These are phyloP conservation scores for Diorhabda carinulata DNA, from an alignment of 1,140 invertebrate genomes.

Conservation along the genomic window DNA sequence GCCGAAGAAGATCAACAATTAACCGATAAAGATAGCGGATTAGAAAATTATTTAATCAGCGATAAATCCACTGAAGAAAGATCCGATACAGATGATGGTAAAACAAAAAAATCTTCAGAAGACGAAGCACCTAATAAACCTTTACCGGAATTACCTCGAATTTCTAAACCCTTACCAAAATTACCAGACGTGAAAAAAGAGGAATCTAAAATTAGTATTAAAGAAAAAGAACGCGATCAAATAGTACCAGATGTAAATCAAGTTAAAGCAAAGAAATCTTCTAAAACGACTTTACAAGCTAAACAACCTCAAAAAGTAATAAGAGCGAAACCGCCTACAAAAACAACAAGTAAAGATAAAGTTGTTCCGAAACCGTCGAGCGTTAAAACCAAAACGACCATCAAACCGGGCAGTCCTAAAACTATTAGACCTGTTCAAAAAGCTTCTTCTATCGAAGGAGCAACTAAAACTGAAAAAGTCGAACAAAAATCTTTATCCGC, in stretches of 20 bases:
- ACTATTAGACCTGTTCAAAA: conserved; percentile 17
- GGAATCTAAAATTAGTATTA: neutral
- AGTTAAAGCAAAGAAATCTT: conserved; percentile 31
- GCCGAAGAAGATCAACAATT: conserved; percentile 57
- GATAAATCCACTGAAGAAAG: conserved; percentile 46
- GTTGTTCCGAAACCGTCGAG: neutral
- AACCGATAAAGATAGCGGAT: conserved; percentile 35
- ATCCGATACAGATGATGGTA: conserved; percentile 47
- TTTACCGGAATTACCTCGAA: neutral
- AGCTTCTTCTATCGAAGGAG: conserved; percentile 22
- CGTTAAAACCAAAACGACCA: conserved; percentile 14
- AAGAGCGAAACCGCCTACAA: conserved; percentile 24
- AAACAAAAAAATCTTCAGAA: conserved; percentile 28
- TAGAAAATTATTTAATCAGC: conserved; percentile 36
- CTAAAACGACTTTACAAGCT: conserved; percentile 17
- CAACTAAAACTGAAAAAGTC: conserved; percentile 7
- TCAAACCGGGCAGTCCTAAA: conserved; percentile 8
- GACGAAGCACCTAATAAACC: conserved; percentile 5
- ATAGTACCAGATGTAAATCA: conserved; percentile 56
- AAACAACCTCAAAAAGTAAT: conserved; percentile 16
- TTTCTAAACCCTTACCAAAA: conserved; percentile 17
- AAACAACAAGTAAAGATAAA: conserved; percentile 13
- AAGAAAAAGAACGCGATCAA: conserved; percentile 50
- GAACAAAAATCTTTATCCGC: conserved; percentile 47
- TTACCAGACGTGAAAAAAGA: conserved; percentile 18